Percentiles rank a stretch among this genome's conserved stretches.
These are phyloP conservation scores for Sebastes hubbsi DNA, from an alignment of 2,797 vertebrate genomes.

Conservation along the genomic window DNA sequence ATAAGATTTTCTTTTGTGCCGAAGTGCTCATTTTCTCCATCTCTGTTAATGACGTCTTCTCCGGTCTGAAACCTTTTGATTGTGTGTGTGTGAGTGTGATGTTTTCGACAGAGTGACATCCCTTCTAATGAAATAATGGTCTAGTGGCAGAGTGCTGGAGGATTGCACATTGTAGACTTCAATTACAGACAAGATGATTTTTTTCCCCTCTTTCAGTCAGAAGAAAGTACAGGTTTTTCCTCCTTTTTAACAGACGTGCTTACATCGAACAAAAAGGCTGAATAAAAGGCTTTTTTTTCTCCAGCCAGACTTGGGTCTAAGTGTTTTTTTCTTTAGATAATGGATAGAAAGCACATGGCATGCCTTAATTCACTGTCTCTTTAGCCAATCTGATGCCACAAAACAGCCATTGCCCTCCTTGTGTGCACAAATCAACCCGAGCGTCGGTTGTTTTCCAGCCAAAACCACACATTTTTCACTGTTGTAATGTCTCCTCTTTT, in stretches of 20 bases:
- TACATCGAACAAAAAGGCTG: conserved; percentile 63
- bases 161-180: conserved; percentile 80
- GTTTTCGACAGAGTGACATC: conserved; percentile 74
- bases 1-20: conserved; percentile 47
- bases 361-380: conserved; percentile 63
- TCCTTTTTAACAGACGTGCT: conserved; percentile 59
- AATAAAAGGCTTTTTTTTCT: conserved; percentile 64
- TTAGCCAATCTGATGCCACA: conserved; percentile 53
- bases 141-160: conserved; percentile 67
- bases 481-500: conserved; percentile 38
- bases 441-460: conserved; percentile 29
- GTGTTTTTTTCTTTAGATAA: conserved; percentile 71
- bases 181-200: conserved; percentile 76
- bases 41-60: conserved; percentile 32
- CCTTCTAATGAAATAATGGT: conserved; percentile 84
- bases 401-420: conserved; percentile 49
- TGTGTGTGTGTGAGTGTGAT: neutral
- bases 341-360: conserved; percentile 59
- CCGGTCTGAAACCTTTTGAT: conserved; percentile 49
- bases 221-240: conserved; percentile 53
- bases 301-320: conserved; percentile 61
- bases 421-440: conserved; percentile 43
- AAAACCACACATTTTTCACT: conserved; percentile 4
- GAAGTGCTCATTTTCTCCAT: conserved; percentile 31
- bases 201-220: conserved; percentile 51